Conservation (phyloP, 2,888 invertebrate genomes). For the Xanthorhoe designata region DNA sequence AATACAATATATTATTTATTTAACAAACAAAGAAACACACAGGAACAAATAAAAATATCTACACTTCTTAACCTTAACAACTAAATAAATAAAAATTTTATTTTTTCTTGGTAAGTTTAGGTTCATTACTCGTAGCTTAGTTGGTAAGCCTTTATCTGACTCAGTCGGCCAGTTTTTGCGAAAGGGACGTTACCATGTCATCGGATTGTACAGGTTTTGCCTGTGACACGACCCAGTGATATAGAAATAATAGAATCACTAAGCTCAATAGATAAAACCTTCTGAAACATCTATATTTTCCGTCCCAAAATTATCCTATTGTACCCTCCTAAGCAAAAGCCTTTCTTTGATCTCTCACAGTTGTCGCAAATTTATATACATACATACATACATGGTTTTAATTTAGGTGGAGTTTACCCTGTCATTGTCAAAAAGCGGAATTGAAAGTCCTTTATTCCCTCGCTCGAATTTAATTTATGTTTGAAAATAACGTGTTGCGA, state of each 20-base stretch:
- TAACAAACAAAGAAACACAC: no score
- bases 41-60: no score
- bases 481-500: constrained; percentile 14
- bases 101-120: no score
- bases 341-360: background rate
- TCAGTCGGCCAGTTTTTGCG: no score
- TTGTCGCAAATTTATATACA: background rate
- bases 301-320: background rate
- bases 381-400: constrained; percentile 1
- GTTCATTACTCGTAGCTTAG: no score
- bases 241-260: background rate
- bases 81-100: no score
- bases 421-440: constrained; percentile 3
- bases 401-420: background rate
- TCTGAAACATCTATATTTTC: background rate
- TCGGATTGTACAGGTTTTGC: no score
- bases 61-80: no score
- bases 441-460: constrained; percentile 9
- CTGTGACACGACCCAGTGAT: no score
- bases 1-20: no score
- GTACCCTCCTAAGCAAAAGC: background rate
- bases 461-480: constrained; percentile 9
- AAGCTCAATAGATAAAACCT: background rate
- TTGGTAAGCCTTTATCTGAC: no score
- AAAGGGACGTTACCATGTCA: no score